These are phyloP conservation scores for Cataglyphis livida DNA, from an alignment of 2,888 invertebrate genomes.

Conservation along the genomic window DNA sequence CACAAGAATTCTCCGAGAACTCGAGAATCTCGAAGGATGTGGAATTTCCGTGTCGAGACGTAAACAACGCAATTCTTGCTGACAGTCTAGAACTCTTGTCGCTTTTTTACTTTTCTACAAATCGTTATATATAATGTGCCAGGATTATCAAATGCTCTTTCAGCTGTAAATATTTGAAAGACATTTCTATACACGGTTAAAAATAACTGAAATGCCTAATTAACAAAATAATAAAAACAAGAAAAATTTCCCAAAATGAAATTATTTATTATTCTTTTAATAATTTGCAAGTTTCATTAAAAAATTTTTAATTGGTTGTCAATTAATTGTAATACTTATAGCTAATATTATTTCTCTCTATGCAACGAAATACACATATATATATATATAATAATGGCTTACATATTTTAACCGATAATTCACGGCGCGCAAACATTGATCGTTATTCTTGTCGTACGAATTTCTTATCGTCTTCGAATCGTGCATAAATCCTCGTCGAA, in stretches of 20 bases:
- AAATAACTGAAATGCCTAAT: background rate
- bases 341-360: background rate
- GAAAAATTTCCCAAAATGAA: background rate
- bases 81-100: background rate
- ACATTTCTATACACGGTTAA: background rate
- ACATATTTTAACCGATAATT: slow-evolving; percentile 6
- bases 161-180: background rate
- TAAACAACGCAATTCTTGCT: slow-evolving; percentile 56
- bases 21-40: slow-evolving; percentile 35
- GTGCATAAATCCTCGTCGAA: slow-evolving; percentile 31
- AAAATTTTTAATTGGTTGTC: background rate
- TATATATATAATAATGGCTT: background rate
- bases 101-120: slow-evolving; percentile 3
- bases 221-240: background rate
- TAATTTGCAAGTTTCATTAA: background rate
- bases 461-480: slow-evolving; percentile 33
- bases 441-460: slow-evolving; percentile 36
- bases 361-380: too few species aligned
- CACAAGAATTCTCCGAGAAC: slow-evolving; percentile 38
- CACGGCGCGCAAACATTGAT: slow-evolving; percentile 10
- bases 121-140: slow-evolving; percentile 24
- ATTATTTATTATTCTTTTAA: background rate
- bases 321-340: background rate
- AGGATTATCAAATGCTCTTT: background rate
- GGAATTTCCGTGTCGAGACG: slow-evolving; percentile 53